Percentiles rank a stretch among this genome's conserved stretches.
Conservation (phyloP, 2,797 vertebrate species). For the Potorous gilbertii region DNA sequence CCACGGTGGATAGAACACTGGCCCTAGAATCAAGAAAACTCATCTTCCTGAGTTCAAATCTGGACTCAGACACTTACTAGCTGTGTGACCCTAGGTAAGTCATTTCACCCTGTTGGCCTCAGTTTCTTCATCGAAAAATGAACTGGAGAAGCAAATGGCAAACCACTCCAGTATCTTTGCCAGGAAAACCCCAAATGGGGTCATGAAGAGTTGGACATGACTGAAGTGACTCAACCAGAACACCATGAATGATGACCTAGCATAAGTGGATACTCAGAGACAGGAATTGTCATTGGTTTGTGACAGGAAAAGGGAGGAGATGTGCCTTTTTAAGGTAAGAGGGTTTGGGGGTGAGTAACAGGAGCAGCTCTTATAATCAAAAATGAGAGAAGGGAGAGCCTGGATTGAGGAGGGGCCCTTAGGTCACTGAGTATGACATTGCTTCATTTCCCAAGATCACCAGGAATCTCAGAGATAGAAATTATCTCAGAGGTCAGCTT, state of each 20-base stretch:
- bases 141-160: background rate
- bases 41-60: background rate
- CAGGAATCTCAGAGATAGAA: background rate
- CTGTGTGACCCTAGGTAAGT: background rate
- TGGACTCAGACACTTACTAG: conserved; percentile 19
- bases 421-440: background rate
- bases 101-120: background rate
- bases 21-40: background rate
- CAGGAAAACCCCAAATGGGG: background rate
- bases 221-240: background rate
- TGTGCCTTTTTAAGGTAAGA: no score
- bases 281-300: background rate
- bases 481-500: background rate
- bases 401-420: background rate
- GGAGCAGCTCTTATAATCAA: background rate
- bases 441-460: background rate
- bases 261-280: background rate
- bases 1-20: background rate
- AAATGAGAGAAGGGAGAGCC: background rate
- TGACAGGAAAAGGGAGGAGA: background rate
- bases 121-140: conserved; percentile 5
- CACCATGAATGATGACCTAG: background rate
- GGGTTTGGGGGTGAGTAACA: background rate
- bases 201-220: background rate
- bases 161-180: background rate